Evolutionary conservation across 2,113 vertebrate species (phyloP).

Genomic region (Cyprinodon tularosa): DNA sequence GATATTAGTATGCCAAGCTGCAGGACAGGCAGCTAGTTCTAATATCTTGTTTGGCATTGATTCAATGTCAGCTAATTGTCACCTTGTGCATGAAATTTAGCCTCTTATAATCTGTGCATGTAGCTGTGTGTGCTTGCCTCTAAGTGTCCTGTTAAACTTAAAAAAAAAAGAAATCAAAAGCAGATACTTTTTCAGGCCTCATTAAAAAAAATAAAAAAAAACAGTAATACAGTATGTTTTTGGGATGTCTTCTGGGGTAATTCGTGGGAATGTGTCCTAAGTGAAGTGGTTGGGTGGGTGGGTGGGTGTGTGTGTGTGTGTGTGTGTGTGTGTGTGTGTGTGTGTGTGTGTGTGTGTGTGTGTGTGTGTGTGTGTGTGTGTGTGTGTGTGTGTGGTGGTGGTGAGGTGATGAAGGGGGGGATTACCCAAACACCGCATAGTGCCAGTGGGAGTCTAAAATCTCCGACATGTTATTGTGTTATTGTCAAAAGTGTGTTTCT

Average conservation of each 20-base stretch:
- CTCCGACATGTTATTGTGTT: constrained; percentile 52
- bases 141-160: constrained; percentile 39
- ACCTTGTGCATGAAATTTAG: constrained; percentile 26
- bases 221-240: neutral
- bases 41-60: constrained; percentile 70
- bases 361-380: constrained; percentile 16
- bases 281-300: no score
- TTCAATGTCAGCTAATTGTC: constrained; percentile 71
- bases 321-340: no score
- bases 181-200: constrained; percentile 33
- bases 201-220: constrained; percentile 19
- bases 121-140: neutral
- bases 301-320: no score
- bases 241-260: constrained; percentile 1
- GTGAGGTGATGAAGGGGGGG: no score
- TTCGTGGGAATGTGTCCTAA: no score
- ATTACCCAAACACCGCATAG: constrained; percentile 53
- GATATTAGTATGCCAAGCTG: constrained; percentile 67
- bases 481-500: constrained; percentile 24
- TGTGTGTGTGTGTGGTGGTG: constrained; percentile 20
- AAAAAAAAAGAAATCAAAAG: constrained; percentile 21
- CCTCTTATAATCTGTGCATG: constrained; percentile 3
- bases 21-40: constrained; percentile 52
- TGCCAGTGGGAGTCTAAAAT: constrained; percentile 55
- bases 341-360: neutral